phyloP scores from a whole-genome alignment of 2,797 vertebrate species.

The Chromis chromis region DNA sequence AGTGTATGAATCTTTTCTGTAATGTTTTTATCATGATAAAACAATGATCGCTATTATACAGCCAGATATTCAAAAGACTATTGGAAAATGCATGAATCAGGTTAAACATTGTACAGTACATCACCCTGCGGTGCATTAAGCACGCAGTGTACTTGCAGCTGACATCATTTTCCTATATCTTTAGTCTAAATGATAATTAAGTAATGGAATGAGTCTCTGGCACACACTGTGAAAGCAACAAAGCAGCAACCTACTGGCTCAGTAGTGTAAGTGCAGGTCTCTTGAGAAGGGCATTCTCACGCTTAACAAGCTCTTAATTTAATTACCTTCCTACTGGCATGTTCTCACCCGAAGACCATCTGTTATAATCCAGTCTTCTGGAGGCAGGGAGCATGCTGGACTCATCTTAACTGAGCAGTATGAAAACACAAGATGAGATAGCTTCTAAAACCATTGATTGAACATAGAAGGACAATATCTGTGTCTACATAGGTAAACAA shows the following conservation, averaged over 20 bases:
- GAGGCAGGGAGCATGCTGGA: slow-evolving; percentile 25
- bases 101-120: not conserved
- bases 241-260: slow-evolving; percentile 1
- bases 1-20: not conserved
- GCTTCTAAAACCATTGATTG: not conserved
- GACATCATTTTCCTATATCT: slow-evolving; percentile 3
- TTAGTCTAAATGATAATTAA: slow-evolving; percentile 14
- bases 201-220: slow-evolving; percentile 5
- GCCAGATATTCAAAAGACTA: not conserved
- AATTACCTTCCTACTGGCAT: slow-evolving; percentile 66
- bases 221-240: not conserved
- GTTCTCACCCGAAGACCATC: slow-evolving; percentile 65
- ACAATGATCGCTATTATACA: not conserved
- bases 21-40: not conserved
- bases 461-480: slow-evolving; percentile 21
- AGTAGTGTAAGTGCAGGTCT: slow-evolving; percentile 1
- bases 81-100: not conserved
- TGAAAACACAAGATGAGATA: slow-evolving; percentile 24
- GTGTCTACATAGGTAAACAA: slow-evolving; percentile 90
- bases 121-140: not conserved
- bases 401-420: slow-evolving; percentile 17
- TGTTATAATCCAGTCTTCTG: slow-evolving; percentile 70
- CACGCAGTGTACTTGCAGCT: not conserved
- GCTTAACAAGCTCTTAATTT: slow-evolving; percentile 69
- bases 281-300: slow-evolving; percentile 47